phyloP scores from a whole-genome alignment of 2,113 vertebrate genomes.

The Leptocoma aspasia region DNA sequence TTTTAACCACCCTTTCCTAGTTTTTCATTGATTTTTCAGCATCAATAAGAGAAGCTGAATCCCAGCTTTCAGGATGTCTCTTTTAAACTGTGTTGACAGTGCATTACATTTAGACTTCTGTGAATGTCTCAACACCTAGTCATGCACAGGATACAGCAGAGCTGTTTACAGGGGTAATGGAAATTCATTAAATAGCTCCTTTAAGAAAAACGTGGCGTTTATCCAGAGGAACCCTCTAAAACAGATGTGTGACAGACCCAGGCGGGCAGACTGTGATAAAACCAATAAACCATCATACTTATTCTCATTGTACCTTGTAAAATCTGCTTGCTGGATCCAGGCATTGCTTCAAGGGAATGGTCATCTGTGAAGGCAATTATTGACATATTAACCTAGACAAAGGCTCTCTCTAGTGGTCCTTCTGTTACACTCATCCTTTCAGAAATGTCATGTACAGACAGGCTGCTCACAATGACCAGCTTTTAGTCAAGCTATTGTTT shows the following conservation, averaged over 20 bases:
- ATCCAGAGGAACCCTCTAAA: neutral
- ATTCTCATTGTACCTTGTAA: slow-evolving; percentile 83
- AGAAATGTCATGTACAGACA: neutral
- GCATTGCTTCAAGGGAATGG: slow-evolving; percentile 67
- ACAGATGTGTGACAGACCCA: neutral
- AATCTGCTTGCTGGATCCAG: slow-evolving; percentile 92
- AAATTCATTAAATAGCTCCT: neutral
- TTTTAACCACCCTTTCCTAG: neutral
- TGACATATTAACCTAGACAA: slow-evolving; percentile 42
- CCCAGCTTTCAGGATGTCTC: neutral
- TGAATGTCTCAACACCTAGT: neutral
- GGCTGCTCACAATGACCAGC: neutral
- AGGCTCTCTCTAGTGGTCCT: neutral
- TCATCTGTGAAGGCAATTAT: slow-evolving; percentile 77
- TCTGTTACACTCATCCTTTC: neutral
- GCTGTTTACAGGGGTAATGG: neutral
- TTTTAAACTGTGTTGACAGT: neutral
- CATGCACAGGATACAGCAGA: neutral
- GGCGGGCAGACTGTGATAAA: neutral
- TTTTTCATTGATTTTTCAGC: neutral
- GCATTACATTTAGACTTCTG: neutral
- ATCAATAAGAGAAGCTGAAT: neutral
- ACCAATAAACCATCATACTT: neutral
- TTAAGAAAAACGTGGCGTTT: neutral
- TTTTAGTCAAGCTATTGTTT: neutral